A percentile compares a stretch with the other conserved stretches of the same genome.
Evolutionary conservation across 2,113 vertebrate genomes (phyloP).

Genomic region (Mus pahari): DNA sequence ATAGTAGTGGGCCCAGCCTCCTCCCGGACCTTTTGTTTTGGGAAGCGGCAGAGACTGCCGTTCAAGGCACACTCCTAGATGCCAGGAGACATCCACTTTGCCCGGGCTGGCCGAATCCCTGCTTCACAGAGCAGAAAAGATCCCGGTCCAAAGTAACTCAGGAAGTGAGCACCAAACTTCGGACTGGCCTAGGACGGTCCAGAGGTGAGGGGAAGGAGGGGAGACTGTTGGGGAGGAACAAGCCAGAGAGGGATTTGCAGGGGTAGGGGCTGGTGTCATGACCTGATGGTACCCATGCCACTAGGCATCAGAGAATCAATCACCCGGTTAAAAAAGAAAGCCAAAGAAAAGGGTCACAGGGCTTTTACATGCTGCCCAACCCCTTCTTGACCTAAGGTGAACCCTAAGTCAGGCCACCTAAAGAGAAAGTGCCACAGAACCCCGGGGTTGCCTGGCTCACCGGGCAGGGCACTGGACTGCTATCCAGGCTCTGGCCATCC

Average conservation of each 20-base stretch:
- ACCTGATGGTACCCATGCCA: not conserved
- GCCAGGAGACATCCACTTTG: not conserved
- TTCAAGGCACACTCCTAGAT: not conserved
- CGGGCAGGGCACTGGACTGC: not conserved
- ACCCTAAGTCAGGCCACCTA: not conserved
- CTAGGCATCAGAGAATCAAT: not conserved
- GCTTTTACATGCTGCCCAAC: not conserved
- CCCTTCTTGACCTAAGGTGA: not conserved
- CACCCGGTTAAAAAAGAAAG: not conserved
- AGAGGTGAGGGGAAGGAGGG: not conserved
- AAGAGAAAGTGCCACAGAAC: not conserved
- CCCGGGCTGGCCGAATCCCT: not conserved
- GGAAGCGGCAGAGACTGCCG: not conserved
- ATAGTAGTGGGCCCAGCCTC: not conserved
- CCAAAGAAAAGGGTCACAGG: not conserved
- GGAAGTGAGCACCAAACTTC: not conserved
- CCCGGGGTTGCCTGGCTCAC: too few species aligned
- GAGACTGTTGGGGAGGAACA: not conserved
- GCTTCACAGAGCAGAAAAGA: constrained; percentile 44
- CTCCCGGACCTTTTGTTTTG: not conserved
- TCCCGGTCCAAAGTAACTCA: not conserved
- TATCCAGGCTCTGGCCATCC: not conserved
- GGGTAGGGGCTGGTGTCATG: not conserved
- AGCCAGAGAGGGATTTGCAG: not conserved
- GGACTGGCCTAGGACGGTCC: not conserved